These are phyloP conservation scores for Halictus rubicundus DNA, from an alignment of 1,140 invertebrate species.

Conservation along the genomic window DNA sequence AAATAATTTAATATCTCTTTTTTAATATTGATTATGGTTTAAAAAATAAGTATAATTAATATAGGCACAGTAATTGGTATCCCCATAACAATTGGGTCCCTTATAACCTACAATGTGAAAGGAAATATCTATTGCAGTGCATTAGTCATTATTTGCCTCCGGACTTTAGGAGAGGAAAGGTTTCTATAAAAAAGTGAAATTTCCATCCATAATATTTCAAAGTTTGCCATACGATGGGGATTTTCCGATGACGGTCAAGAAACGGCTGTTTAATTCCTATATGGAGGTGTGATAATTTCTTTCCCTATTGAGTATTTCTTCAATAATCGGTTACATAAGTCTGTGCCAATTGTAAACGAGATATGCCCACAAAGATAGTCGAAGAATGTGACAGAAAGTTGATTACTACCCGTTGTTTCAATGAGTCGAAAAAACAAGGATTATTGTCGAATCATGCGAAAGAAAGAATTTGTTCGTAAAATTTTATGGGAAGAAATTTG, in stretches of 20 bases:
- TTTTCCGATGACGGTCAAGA: neutral
- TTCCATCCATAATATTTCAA: neutral
- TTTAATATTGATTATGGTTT: too few species aligned
- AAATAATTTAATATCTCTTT: too few species aligned
- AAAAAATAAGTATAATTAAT: too few species aligned
- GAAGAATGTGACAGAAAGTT: neutral
- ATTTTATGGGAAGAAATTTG: too few species aligned
- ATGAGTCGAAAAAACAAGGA: too few species aligned
- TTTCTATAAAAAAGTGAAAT: neutral
- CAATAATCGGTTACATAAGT: neutral
- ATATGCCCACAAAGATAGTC: neutral
- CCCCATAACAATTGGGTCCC: too few species aligned
- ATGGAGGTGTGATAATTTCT: neutral
- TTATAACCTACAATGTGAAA: too few species aligned
- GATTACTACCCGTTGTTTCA: too few species aligned
- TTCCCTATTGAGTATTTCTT: neutral
- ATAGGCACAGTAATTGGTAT: too few species aligned
- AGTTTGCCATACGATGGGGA: neutral
- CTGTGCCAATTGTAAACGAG: neutral
- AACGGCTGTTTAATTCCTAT: neutral
- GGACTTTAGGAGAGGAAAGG: neutral
- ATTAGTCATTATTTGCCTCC: constrained; percentile 26
- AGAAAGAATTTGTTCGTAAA: too few species aligned
- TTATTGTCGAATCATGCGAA: too few species aligned
- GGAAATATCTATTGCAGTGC: neutral